Evolutionary conservation across 2,888 invertebrate genomes (phyloP).

Genomic region (Deladenus siricidicola): DNA sequence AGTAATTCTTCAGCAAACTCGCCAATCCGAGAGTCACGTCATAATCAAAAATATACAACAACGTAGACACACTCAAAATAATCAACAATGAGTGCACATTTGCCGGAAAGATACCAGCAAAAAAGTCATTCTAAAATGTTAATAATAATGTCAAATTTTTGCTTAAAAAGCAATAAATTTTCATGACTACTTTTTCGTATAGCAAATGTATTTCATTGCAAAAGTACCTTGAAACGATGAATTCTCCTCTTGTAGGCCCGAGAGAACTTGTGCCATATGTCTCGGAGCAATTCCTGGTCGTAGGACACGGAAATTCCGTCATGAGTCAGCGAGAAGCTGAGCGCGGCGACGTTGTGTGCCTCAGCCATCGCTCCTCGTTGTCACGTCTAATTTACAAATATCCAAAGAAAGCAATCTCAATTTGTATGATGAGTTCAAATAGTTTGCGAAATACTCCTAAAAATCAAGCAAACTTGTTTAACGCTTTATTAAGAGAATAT

Average conservation of each 20-base stretch:
- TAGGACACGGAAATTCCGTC: slow-evolving; percentile 97
- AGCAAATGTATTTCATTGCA: neutral
- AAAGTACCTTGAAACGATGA: slow-evolving; percentile 75
- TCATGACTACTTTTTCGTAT: neutral
- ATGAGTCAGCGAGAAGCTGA: slow-evolving; percentile 86
- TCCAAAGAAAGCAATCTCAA: no score
- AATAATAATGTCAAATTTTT: no score
- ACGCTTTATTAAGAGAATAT: no score
- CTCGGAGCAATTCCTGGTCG: slow-evolving; percentile 84
- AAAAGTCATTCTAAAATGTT: slow-evolving; percentile 76
- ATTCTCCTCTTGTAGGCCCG: slow-evolving; percentile 90
- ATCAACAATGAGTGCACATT: slow-evolving; percentile 80
- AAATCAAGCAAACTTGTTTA: no score
- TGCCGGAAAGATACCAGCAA: slow-evolving; percentile 91
- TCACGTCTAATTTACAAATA: neutral
- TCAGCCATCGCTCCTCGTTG: slow-evolving; percentile 41
- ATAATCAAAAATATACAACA: slow-evolving; percentile 20
- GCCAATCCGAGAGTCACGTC: slow-evolving; percentile 64
- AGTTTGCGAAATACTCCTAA: no score
- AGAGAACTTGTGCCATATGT: slow-evolving; percentile 87
- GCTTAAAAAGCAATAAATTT: neutral
- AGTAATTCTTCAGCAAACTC: slow-evolving; percentile 65
- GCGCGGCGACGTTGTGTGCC: slow-evolving; percentile 48
- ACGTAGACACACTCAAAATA: slow-evolving; percentile 61
- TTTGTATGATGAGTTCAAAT: no score